Conservation (phyloP, 2,113 vertebrate genomes). For the Perca schrenkii region DNA sequence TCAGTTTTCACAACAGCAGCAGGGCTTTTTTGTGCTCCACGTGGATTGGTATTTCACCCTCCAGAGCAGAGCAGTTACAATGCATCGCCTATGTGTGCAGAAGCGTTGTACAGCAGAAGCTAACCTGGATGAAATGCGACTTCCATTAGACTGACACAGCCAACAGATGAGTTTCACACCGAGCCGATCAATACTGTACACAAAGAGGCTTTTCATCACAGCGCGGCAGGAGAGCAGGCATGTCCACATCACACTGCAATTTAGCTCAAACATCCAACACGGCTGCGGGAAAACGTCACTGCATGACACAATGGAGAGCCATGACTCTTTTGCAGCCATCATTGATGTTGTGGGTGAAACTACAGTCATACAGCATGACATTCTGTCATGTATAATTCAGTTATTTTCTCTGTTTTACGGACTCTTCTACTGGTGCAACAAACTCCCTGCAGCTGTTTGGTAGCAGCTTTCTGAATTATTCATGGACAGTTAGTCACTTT, state of each 20-base stretch:
- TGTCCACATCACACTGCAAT: neutral
- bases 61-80: slow-evolving; percentile 62
- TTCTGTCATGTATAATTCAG: neutral
- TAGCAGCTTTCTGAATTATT: neutral
- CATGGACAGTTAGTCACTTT: neutral
- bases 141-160: slow-evolving; percentile 47
- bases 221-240: slow-evolving; percentile 16
- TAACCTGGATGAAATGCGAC: slow-evolving; percentile 58
- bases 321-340: slow-evolving; percentile 11
- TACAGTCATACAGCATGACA: neutral
- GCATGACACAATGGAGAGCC: neutral
- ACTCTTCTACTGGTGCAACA: neutral
- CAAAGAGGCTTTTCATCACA: slow-evolving; percentile 44
- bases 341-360: slow-evolving; percentile 1
- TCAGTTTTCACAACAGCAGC: slow-evolving; percentile 73
- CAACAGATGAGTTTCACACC: slow-evolving; percentile 53
- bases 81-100: slow-evolving; percentile 67
- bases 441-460: slow-evolving; percentile 1
- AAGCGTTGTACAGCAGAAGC: slow-evolving; percentile 78
- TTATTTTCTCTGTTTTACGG: neutral
- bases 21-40: slow-evolving; percentile 50
- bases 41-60: slow-evolving; percentile 43
- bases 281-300: neutral
- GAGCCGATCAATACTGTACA: slow-evolving; percentile 55
- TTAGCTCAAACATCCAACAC: slow-evolving; percentile 2